Evolutionary conservation across 2,888 invertebrate genomes (phyloP).

Genomic region (Sepiola atlantica): DNA sequence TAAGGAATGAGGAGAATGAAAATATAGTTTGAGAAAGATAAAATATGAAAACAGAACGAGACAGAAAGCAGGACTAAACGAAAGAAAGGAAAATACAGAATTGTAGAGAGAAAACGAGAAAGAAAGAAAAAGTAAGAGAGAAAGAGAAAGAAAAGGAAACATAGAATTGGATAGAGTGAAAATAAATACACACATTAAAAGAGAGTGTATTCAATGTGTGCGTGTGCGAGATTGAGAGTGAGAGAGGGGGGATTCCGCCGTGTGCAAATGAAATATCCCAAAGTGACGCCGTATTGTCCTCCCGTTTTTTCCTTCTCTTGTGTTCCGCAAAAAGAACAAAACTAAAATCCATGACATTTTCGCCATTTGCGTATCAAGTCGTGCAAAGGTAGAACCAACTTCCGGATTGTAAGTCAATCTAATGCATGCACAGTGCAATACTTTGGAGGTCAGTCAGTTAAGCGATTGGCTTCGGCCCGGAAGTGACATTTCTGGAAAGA

Average conservation of each 20-base stretch:
- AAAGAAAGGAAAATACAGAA: no score
- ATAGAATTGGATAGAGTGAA: no score
- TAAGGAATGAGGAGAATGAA: no score
- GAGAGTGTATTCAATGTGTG: no score
- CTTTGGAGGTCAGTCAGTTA: background rate
- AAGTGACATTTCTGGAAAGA: background rate
- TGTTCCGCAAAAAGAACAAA: background rate
- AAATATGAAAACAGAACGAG: no score
- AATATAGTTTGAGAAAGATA: no score
- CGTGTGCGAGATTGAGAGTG: no score
- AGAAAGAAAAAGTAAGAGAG: background rate
- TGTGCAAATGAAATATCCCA: background rate
- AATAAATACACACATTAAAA: no score
- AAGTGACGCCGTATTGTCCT: background rate
- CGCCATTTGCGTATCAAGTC: slow-evolving; percentile 6
- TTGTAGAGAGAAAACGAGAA: background rate
- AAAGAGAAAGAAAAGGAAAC: background rate
- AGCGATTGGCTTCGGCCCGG: background rate
- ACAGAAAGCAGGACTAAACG: no score
- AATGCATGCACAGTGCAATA: background rate
- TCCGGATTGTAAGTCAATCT: background rate
- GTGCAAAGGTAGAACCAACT: background rate
- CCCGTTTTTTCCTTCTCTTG: background rate
- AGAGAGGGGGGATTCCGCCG: background rate
- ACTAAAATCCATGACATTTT: background rate